Percentiles rank a stretch among this genome's conserved stretches.
These are phyloP conservation scores for Macrotis lagotis DNA, from an alignment of 2,113 vertebrate genomes.

Conservation along the genomic window DNA sequence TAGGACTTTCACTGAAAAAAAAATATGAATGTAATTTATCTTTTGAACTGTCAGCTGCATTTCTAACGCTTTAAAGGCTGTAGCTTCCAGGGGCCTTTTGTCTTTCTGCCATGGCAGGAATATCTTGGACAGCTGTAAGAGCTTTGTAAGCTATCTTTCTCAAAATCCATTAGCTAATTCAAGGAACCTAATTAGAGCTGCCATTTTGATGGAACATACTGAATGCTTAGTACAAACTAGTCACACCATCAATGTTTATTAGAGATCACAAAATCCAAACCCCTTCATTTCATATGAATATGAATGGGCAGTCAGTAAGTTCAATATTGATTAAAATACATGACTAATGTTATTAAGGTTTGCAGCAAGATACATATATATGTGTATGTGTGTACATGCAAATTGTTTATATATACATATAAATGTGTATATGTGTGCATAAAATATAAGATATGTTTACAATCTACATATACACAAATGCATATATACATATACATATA, in stretches of 20 bases:
- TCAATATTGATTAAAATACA: constrained; percentile 82
- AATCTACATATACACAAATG: neutral
- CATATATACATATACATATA: neutral
- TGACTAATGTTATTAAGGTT: constrained; percentile 67
- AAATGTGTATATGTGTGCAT: neutral
- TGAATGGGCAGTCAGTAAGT: constrained; percentile 79
- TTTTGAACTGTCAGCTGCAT: constrained; percentile 87
- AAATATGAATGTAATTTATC: constrained; percentile 85
- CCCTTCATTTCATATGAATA: constrained; percentile 84
- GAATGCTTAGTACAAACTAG: constrained; percentile 90
- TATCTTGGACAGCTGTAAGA: constrained; percentile 89
- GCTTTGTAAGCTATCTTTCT: constrained; percentile 89
- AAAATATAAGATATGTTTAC: too few species aligned
- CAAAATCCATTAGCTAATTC: constrained; percentile 96
- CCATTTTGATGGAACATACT: constrained; percentile 94
- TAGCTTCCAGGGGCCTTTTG: constrained; percentile 87
- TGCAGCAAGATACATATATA: constrained; percentile 61
- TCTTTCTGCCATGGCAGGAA: constrained; percentile 87
- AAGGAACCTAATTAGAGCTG: constrained; percentile 96
- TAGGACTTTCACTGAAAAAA: constrained; percentile 82
- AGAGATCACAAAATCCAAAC: constrained; percentile 87
- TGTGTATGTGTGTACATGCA: neutral
- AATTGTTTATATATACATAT: too few species aligned
- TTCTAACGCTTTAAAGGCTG: constrained; percentile 85
- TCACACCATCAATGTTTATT: constrained; percentile 98